Conservation (phyloP, 2,113 vertebrate species). For the Phyllostomus discolor region DNA sequence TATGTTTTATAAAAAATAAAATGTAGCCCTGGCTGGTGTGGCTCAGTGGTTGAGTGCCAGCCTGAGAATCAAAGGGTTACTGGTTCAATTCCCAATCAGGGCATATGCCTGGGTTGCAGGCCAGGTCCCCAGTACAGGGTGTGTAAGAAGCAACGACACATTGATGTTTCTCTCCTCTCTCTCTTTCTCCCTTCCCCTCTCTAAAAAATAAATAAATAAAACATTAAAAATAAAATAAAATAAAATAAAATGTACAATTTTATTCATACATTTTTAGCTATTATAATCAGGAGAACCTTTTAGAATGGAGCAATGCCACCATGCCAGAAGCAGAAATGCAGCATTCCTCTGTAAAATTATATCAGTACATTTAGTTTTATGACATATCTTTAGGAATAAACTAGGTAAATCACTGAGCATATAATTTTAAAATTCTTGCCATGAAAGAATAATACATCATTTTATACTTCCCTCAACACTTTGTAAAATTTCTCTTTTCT, state of each 20-base stretch:
- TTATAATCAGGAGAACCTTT: background rate
- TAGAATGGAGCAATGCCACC: background rate
- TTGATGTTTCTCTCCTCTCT: too few species aligned
- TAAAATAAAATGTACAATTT: background rate
- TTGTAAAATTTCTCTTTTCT: background rate
- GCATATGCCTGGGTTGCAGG: too few species aligned
- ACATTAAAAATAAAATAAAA: too few species aligned
- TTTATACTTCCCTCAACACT: background rate
- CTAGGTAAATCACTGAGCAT: background rate
- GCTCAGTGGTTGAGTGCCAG: too few species aligned
- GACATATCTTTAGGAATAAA: background rate
- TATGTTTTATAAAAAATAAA: too few species aligned
- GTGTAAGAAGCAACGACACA: too few species aligned
- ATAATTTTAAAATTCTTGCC: background rate
- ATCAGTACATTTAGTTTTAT: background rate
- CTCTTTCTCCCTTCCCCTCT: too few species aligned
- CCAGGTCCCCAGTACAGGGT: too few species aligned
- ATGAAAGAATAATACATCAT: background rate
- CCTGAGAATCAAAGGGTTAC: too few species aligned
- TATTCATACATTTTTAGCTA: background rate
- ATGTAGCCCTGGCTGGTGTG: too few species aligned
- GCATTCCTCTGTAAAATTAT: background rate
- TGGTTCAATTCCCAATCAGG: too few species aligned
- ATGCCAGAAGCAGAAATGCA: background rate
- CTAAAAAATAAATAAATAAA: too few species aligned